Conservation (phyloP, 1,140 invertebrate species). For the Calliopsis andreniformis region DNA sequence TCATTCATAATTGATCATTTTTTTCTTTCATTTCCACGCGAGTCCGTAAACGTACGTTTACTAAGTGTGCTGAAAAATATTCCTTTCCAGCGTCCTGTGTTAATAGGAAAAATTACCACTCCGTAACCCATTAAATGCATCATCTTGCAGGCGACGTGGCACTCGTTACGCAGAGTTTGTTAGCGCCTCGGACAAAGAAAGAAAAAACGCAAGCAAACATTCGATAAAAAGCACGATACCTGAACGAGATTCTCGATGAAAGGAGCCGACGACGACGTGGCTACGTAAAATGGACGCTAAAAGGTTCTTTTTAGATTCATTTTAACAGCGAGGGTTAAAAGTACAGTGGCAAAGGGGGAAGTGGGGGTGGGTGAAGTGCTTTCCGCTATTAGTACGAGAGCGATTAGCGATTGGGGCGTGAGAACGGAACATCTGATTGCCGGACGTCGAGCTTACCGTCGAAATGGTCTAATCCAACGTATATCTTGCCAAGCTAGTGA, state of each 20-base stretch:
- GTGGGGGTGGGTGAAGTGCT: constrained; percentile 50
- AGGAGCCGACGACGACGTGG: constrained; percentile 36
- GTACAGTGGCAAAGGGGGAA: constrained; percentile 31
- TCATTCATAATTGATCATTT: too few relatives aligned
- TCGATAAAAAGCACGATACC: constrained; percentile 6
- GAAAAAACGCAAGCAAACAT: constrained; percentile 20
- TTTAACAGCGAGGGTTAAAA: constrained; percentile 61
- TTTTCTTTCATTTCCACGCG: too few relatives aligned
- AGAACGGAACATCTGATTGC: constrained; percentile 63
- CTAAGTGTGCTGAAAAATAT: too few relatives aligned
- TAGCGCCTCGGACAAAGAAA: neutral
- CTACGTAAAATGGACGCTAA: constrained; percentile 39
- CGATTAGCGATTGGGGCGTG: constrained; percentile 65
- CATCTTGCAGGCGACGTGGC: too few relatives aligned
- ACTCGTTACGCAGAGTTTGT: too few relatives aligned
- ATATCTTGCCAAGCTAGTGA: constrained; percentile 56
- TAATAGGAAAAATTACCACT: too few relatives aligned
- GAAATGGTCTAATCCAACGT: constrained; percentile 62
- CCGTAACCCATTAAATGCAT: too few relatives aligned
- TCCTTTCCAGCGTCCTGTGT: too few relatives aligned
- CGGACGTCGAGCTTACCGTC: constrained; percentile 60
- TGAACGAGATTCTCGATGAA: constrained; percentile 37
- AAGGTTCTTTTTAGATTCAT: constrained; percentile 56
- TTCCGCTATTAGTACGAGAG: constrained; percentile 60
- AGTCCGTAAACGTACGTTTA: too few relatives aligned